These are phyloP conservation scores for Pimpla rufipes DNA, from an alignment of 2,888 invertebrate genomes.

Conservation along the genomic window DNA sequence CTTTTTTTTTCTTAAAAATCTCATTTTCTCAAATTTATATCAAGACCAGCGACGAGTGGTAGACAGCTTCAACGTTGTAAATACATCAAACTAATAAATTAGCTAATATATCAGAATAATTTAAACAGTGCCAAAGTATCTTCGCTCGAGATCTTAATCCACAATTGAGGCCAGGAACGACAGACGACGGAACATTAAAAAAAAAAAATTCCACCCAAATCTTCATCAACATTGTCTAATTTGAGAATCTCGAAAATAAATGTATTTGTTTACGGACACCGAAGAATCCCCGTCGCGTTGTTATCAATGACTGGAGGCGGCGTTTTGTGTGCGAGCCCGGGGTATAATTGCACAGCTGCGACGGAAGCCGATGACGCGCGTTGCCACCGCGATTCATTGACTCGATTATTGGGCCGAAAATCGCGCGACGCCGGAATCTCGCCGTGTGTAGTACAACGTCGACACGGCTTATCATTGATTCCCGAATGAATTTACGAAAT, in stretches of 20 bases:
- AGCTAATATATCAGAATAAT: too few species aligned
- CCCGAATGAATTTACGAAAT: slow-evolving; percentile 4
- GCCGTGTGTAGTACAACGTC: neutral
- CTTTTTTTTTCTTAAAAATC: neutral
- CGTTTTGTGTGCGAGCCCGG: neutral
- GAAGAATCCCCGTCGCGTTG: neutral
- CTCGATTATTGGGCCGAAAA: neutral
- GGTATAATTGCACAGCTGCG: slow-evolving; percentile 3
- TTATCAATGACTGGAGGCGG: neutral
- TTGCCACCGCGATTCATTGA: neutral
- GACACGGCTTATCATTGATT: slow-evolving; percentile 1
- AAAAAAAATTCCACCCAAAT: too few species aligned
- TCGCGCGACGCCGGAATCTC: neutral
- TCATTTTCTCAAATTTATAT: neutral
- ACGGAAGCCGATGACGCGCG: slow-evolving; percentile 3
- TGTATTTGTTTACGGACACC: neutral
- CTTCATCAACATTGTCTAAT: neutral
- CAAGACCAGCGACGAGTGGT: too few species aligned
- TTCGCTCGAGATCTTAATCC: too few species aligned
- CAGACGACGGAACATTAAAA: too few species aligned
- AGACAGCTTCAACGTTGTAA: too few species aligned
- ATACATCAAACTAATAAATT: too few species aligned
- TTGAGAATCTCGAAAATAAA: neutral
- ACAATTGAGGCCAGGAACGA: too few species aligned
- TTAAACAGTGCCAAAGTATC: too few species aligned